These are phyloP conservation scores for Oscheius sp. DNA, from an alignment of 2,888 invertebrate genomes.

Conservation along the genomic window DNA sequence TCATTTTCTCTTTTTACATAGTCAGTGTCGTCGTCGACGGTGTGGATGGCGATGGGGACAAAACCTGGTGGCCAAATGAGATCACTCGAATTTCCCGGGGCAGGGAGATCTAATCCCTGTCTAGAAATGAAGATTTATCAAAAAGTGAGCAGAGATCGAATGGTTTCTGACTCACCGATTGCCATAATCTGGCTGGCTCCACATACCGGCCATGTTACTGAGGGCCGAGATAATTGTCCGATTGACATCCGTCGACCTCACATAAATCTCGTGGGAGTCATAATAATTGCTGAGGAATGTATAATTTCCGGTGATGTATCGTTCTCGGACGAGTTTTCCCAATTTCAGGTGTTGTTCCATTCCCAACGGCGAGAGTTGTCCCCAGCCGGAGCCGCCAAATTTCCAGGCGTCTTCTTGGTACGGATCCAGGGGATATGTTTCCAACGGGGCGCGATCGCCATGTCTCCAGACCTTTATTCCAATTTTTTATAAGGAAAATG, in stretches of 20 bases:
- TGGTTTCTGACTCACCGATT: conserved; percentile 5
- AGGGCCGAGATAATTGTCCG: conserved; percentile 80
- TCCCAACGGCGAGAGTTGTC: conserved; percentile 54
- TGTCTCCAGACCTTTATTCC: conserved; percentile 62
- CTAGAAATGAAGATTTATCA: not conserved
- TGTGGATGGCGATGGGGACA: conserved; percentile 85
- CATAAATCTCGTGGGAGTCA: conserved; percentile 77
- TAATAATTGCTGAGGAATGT: conserved; percentile 78
- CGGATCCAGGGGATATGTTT: conserved; percentile 50
- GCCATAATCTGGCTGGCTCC: conserved; percentile 37
- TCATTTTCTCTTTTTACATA: conserved; percentile 66
- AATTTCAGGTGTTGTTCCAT: conserved; percentile 80
- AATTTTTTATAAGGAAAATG: no score
- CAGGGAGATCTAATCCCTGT: conserved; percentile 34
- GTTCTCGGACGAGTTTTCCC: conserved; percentile 82
- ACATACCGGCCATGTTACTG: conserved; percentile 59
- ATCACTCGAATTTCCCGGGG: not conserved
- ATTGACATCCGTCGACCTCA: conserved; percentile 86
- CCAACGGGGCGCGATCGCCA: conserved; percentile 64
- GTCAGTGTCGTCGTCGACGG: conserved; percentile 81
- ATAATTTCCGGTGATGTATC: conserved; percentile 79
- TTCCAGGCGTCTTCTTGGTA: conserved; percentile 53
- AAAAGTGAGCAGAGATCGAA: not conserved
- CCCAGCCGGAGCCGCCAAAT: conserved; percentile 60
- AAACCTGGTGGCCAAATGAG: conserved; percentile 65